Evolutionary conservation across 2,113 vertebrate species (phyloP), one percentile per base, ranked within the genome.

Genomic region (Psilopsiagon aymara): DNA sequence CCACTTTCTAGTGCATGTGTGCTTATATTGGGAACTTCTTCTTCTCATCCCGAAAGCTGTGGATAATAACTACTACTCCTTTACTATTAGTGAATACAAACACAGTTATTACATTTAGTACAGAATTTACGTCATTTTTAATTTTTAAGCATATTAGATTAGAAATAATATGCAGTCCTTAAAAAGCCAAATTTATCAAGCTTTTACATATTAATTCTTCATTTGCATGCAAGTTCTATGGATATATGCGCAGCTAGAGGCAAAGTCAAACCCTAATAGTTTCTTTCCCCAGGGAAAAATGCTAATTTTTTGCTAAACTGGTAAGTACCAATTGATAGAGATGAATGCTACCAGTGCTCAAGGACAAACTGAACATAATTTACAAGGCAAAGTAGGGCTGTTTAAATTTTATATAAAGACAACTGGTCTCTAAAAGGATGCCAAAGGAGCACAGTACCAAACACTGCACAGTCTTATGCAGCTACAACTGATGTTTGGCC

Each of bases 401-500:
- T 82, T 60, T 9, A n/a, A 52, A 79, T 67, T 67, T 90, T 51
- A n/a, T 51, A 15, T 18, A 31, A 92, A 67, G 73, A 60, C 19
- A 77, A 60, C 11, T 46, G 24, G 29, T 83, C 70, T 92, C 37
- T 90, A 28, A 44, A 80, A 64, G 9, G 53, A 44, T 39, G 17
- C 29, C 31, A 31, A 49, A 81, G 35, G 17, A 80, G 14, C 60
- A 80, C 23, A 19, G 47, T 13, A 57, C 17, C 15, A 78, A 76
- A 33, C 5, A 31, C 16, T 29, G 39, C 11, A 8, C 11, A 67
- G 35, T 27, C 60, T 59, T 77, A 64, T 0, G 3, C 0, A 1
- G 11, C 74, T 77, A 1, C 35, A 71, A 55, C 18, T 62, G 46
- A 25, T 24, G 5, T 64, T 64, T 76, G 13, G 19, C 62, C 11